Evolutionary conservation across 1,140 invertebrate genomes (phyloP), one percentile per base, ranked within the genome.

Genomic region (Nasonia vitripennis): DNA sequence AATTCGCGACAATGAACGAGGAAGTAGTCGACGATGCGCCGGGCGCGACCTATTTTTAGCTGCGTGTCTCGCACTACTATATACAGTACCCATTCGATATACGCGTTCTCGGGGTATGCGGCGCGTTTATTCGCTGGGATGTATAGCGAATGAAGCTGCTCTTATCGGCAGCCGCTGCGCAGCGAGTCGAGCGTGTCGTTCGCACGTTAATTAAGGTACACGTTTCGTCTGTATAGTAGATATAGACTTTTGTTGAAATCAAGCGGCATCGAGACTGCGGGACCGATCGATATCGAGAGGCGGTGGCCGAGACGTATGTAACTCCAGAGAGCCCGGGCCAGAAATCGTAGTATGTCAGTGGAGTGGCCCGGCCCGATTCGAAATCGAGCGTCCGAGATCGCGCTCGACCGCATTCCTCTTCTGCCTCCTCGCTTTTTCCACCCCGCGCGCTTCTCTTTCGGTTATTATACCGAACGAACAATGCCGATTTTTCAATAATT

Each of bases 1-100:
- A 93, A 93, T 93, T 93, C 90, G 89, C 90, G 89, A 93, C 91
- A 92, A 92, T 93, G 91, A 91, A 92, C 89, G 88, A 92, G 90
- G 91, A 92, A 91, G 90, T 89, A 91, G 90, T 89, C 84, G 74
- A 62, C 70, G 48, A 81, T 81, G 62, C 62, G 41, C 34, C 68
- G 31, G n/a, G 45, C 68, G 70, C 89, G 87, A 88, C 87, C 89
- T 89, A 90, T 90, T 90, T 90, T 90, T 88, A 87, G 20, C 37
- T 51, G 2, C n/a, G 75, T 31, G 37, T 37, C 70, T 81, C 5
- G 27, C 48, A 71, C 41, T 45, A 10, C 41, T 45, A 45, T 45
- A 45, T 45, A 45, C 10, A 45, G 41, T 41, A 27, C 27, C 34
- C 34, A 27, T 27, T 37, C 4, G 34, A 37, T 37, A 37, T 37